Evolutionary conservation across 2,797 vertebrate species (phyloP).

Genomic region (Vultur gryphus): DNA sequence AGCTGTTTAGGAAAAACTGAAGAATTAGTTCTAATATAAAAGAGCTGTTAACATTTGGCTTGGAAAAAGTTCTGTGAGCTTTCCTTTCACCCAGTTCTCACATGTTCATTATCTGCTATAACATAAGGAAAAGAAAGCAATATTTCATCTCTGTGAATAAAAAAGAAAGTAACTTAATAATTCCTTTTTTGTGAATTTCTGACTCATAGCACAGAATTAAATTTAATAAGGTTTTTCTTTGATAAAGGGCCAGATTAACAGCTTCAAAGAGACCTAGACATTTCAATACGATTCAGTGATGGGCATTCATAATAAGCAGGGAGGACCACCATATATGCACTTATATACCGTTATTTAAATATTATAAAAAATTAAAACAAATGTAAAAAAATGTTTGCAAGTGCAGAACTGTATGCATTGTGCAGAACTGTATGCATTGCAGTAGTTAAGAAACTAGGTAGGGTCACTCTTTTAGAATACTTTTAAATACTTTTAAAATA

Average conservation of each 20-base stretch:
- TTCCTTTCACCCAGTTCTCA: not conserved
- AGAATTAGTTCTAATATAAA: not conserved
- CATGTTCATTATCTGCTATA: fast-evolving
- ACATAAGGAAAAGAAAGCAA: not conserved
- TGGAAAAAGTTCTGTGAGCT: not conserved
- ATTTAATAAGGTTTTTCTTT: not conserved
- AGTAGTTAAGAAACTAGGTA: not conserved
- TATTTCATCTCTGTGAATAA: not conserved
- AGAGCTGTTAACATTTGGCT: not conserved
- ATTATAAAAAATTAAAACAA: not conserved
- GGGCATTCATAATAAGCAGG: not conserved
- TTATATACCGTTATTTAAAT: not conserved
- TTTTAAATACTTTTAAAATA: not conserved
- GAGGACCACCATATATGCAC: not conserved
- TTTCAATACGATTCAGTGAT: not conserved
- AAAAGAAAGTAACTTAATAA: not conserved
- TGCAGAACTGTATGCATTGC: not conserved
- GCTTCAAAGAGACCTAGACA: not conserved
- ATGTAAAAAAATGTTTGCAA: not conserved
- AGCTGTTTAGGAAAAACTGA: not conserved
- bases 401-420: not conserved
- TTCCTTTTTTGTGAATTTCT: not conserved
- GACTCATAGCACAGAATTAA: not conserved
- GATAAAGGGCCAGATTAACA: not conserved
- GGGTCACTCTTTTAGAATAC: not conserved